A percentile compares a stretch with the other conserved stretches of the same genome.
Conservation (phyloP, 2,797 vertebrate species). For the Melanotaenia pygmaea region DNA sequence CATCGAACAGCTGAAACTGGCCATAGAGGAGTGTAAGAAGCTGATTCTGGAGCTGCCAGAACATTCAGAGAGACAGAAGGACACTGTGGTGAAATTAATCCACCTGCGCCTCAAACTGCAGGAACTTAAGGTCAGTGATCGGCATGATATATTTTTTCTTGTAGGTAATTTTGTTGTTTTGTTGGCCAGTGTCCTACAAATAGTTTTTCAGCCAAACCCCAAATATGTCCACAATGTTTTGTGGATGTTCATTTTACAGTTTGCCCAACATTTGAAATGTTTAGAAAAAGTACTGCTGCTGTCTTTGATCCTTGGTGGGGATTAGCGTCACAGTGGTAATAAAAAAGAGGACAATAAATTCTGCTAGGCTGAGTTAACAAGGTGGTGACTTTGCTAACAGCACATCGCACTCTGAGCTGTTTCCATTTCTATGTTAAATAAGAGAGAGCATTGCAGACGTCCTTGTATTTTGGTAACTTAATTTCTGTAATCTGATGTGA, state of each 20-base stretch:
- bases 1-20: conserved; percentile 89
- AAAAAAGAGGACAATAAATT: neutral
- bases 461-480: conserved; percentile 5
- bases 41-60: conserved; percentile 93
- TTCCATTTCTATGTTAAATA: neutral
- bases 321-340: neutral
- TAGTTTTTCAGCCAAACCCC: too few species aligned
- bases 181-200: too few species aligned
- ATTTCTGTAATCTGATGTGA: neutral
- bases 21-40: conserved; percentile 95
- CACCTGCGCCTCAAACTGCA: conserved; percentile 97
- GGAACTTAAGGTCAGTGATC: conserved; percentile 89
- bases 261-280: too few species aligned
- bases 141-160: conserved; percentile 2
- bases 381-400: neutral
- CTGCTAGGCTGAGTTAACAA: neutral
- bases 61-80: conserved; percentile 94
- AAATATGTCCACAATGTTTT: too few species aligned
- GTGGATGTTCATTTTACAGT: too few species aligned
- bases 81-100: conserved; percentile 93
- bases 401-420: neutral
- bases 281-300: neutral
- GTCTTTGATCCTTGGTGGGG: neutral
- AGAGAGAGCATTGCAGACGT: conserved; percentile 9
- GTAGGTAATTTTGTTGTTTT: too few species aligned